Percentiles rank a stretch among this genome's conserved stretches.
Evolutionary conservation across 2,113 vertebrate species (phyloP).

Genomic region (Misgurnus anguillicaudatus): DNA sequence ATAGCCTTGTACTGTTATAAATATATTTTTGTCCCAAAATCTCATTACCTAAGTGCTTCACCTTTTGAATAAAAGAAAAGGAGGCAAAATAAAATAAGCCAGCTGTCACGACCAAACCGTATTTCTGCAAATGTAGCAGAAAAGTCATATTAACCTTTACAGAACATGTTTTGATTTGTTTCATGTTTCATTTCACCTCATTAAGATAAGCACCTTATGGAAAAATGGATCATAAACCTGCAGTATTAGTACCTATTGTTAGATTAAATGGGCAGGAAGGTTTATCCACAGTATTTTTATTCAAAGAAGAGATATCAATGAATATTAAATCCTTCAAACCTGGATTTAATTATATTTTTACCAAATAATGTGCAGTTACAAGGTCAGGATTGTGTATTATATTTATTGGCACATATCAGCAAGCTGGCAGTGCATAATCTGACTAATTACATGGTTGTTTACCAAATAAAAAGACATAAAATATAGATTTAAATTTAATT

Average conservation of each 20-base stretch:
- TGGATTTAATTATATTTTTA: no score
- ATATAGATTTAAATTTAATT: background rate
- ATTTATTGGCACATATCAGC: no score
- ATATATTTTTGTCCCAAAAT: background rate
- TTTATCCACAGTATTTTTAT: no score
- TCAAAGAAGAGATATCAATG: no score
- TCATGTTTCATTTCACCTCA: conserved; percentile 20
- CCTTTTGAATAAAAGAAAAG: background rate
- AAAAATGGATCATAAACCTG: background rate
- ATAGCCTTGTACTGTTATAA: no score
- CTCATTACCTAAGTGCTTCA: background rate
- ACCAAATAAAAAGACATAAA: background rate
- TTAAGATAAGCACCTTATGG: conserved; percentile 2
- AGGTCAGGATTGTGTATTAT: no score
- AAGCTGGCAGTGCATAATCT: no score
- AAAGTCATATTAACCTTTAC: conserved; percentile 33
- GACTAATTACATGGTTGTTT: no score
- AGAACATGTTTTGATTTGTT: background rate
- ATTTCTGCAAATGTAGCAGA: background rate
- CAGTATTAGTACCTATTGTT: background rate
- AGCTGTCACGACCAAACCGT: conserved; percentile 17
- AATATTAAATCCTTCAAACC: no score
- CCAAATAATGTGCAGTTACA: no score
- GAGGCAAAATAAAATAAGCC: conserved; percentile 3
- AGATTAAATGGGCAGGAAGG: background rate